Evolutionary conservation across 2,888 invertebrate species (phyloP).

Genomic region (Dolichopus griseipennis): DNA sequence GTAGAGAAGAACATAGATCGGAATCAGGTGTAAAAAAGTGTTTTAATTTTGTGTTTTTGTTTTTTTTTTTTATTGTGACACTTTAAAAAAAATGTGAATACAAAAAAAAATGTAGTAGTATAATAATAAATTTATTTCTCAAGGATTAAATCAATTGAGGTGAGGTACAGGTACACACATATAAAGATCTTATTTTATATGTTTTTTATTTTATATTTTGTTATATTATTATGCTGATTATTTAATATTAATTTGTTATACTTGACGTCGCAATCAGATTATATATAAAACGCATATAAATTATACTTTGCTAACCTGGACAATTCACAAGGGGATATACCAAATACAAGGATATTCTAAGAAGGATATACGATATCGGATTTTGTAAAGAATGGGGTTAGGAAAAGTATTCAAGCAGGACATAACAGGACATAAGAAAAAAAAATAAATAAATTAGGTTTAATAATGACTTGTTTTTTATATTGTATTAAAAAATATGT

Average conservation of each 20-base stretch:
- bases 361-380: no score
- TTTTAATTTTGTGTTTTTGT: background rate
- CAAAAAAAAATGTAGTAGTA: no score
- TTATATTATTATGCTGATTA: background rate
- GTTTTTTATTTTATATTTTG: background rate
- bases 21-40: background rate
- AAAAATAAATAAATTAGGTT: no score
- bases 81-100: background rate
- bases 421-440: no score
- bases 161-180: background rate
- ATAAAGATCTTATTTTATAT: background rate
- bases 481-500: no score
- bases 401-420: no score
- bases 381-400: no score
- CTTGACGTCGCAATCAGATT: constrained; percentile 1
- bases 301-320: background rate
- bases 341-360: no score
- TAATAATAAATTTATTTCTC: background rate
- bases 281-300: constrained; percentile 1
- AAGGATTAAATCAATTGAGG: background rate
- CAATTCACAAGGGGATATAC: background rate
- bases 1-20: background rate
- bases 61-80: background rate
- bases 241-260: constrained; percentile 6
- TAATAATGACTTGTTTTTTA: no score